Conservation (phyloP, 2,113 vertebrate species). For the Capra hircus region DNA sequence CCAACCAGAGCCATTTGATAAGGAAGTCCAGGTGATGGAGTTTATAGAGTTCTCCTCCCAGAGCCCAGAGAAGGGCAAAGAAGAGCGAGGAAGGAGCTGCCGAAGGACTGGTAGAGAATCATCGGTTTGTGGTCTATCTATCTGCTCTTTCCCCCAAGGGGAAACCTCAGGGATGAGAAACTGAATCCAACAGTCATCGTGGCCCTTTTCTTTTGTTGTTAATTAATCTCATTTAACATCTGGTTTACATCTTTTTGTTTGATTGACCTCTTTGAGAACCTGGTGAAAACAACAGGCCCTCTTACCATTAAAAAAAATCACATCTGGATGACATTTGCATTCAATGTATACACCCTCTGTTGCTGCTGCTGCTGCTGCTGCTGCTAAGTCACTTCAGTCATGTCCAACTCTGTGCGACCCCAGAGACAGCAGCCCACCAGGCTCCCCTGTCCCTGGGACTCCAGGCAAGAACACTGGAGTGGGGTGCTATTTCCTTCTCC, state of each 20-base stretch:
- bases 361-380: no score
- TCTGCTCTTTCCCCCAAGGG: not conserved
- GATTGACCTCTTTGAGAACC: not conserved
- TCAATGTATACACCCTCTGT: not conserved
- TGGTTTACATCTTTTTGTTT: slow-evolving; percentile 17
- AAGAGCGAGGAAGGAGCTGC: not conserved
- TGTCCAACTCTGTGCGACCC: no score
- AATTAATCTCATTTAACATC: not conserved
- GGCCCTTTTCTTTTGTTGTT: not conserved
- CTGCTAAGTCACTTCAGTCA: no score
- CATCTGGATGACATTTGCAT: not conserved
- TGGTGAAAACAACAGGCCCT: not conserved
- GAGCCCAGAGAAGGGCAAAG: not conserved
- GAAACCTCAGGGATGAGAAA: not conserved
- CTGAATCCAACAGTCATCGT: not conserved
- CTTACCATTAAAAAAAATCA: not conserved
- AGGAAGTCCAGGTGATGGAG: not conserved
- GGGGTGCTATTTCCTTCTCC: no score
- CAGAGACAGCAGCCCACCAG: no score
- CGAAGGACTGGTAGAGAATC: not conserved
- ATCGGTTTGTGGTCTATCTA: not conserved
- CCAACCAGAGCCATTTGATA: not conserved
- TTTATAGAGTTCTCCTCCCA: not conserved
- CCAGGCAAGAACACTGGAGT: no score
- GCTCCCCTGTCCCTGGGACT: no score